Percentiles rank a stretch among this genome's conserved stretches.
Conservation (phyloP, 1,140 invertebrate genomes). For the Drosophila sturtevanti region DNA sequence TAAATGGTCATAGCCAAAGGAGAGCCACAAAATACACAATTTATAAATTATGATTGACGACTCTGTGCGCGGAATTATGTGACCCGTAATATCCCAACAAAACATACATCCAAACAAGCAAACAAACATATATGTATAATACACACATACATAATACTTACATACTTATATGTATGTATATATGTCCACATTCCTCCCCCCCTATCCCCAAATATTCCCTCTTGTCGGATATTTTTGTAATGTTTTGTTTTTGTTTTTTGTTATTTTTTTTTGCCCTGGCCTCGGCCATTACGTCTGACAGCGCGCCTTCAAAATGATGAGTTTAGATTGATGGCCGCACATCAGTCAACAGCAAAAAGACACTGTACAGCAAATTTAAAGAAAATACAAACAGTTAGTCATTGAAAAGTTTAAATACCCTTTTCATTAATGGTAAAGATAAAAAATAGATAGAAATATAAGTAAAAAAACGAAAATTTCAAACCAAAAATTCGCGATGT, state of each 20-base stretch:
- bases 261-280: conserved; percentile 67
- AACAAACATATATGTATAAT: background rate
- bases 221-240: conserved; percentile 48
- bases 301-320: conserved; percentile 79
- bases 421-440: background rate
- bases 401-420: conserved; percentile 34
- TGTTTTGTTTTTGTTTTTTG: no score
- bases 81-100: conserved; percentile 57
- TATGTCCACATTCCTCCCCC: background rate
- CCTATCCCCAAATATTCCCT: background rate
- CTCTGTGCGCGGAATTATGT: conserved; percentile 66
- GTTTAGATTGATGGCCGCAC: conserved; percentile 79
- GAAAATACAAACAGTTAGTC: background rate
- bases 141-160: conserved; percentile 9
- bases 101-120: background rate
- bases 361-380: conserved; percentile 30
- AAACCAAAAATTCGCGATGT: no score
- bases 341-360: conserved; percentile 64
- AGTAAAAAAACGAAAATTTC: no score
- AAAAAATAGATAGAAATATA: no score
- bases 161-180: background rate
- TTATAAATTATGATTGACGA: conserved; percentile 80
- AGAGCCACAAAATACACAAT: conserved; percentile 20
- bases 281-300: conserved; percentile 76
- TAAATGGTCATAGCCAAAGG: conserved; percentile 13